Evolutionary conservation across 2,113 vertebrate genomes (phyloP).

Genomic region (Phodopus roborovskii): DNA sequence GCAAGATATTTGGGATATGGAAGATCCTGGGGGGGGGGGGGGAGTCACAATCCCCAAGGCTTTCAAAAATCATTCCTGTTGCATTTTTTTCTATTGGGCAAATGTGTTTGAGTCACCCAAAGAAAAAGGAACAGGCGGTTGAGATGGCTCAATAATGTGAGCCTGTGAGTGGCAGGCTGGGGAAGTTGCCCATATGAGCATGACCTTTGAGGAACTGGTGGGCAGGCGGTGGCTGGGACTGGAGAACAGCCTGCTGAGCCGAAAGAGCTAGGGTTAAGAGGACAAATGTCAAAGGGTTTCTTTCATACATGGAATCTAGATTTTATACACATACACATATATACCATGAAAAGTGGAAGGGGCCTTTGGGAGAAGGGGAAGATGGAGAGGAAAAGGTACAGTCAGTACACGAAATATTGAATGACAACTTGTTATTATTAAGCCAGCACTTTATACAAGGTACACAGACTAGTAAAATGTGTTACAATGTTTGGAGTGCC

Average conservation of each 20-base stretch:
- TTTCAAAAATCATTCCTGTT: neutral
- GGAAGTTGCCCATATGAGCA: neutral
- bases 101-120: neutral
- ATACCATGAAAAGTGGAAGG: neutral
- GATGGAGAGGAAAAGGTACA: neutral
- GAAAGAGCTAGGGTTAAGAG: neutral
- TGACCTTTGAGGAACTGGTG: neutral
- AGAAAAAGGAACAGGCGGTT: neutral
- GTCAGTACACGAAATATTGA: neutral
- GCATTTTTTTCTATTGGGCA: neutral
- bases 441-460: neutral
- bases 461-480: neutral
- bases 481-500: neutral
- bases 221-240: neutral
- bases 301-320: neutral
- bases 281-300: neutral
- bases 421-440: neutral
- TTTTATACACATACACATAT: neutral
- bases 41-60: neutral
- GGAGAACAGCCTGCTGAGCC: neutral
- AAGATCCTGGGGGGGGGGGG: neutral
- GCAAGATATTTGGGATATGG: neutral
- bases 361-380: neutral
- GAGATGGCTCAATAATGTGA: neutral
- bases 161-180: neutral